phyloP scores from a whole-genome alignment of 1,140 invertebrate species.

The Sinonovacula constricta region DNA sequence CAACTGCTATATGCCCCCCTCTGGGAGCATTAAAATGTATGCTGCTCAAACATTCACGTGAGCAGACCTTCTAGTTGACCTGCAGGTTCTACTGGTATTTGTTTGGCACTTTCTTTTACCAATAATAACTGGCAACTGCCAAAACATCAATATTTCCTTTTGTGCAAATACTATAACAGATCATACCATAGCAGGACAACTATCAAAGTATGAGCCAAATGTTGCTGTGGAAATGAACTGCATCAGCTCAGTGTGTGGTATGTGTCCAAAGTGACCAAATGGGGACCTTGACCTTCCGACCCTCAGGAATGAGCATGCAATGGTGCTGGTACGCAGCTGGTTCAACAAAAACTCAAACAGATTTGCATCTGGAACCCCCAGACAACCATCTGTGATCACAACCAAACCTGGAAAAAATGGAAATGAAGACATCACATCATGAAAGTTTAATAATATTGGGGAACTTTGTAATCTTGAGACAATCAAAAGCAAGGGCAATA shows the following conservation, averaged over 20 bases:
- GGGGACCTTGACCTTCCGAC: conserved; percentile 83
- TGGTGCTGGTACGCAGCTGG: conserved; percentile 87
- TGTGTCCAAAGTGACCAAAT: conserved; percentile 80
- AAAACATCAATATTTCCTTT: too few species aligned
- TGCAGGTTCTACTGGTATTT: too few species aligned
- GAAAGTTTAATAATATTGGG: not conserved
- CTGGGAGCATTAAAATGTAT: too few species aligned
- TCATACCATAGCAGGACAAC: conserved; percentile 69
- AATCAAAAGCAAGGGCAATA: too few species aligned
- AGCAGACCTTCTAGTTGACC: too few species aligned
- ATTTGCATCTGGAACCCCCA: conserved; percentile 87
- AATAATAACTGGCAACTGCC: too few species aligned
- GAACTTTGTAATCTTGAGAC: too few species aligned
- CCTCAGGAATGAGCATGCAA: conserved; percentile 89
- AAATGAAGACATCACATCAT: not conserved
- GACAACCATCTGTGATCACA: conserved; percentile 89
- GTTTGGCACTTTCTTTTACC: too few species aligned
- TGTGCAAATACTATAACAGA: too few species aligned
- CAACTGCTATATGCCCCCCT: too few species aligned
- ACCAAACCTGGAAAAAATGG: conserved; percentile 84
- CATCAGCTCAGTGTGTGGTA: conserved; percentile 87
- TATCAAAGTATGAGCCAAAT: conserved; percentile 85
- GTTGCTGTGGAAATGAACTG: conserved; percentile 89
- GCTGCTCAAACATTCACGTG: too few species aligned
- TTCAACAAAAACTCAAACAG: conserved; percentile 87